A percentile compares a stretch with the other conserved stretches of the same genome.
These are phyloP conservation scores for Phyllotreta striolata DNA, from an alignment of 2,888 invertebrate genomes.

Conservation along the genomic window DNA sequence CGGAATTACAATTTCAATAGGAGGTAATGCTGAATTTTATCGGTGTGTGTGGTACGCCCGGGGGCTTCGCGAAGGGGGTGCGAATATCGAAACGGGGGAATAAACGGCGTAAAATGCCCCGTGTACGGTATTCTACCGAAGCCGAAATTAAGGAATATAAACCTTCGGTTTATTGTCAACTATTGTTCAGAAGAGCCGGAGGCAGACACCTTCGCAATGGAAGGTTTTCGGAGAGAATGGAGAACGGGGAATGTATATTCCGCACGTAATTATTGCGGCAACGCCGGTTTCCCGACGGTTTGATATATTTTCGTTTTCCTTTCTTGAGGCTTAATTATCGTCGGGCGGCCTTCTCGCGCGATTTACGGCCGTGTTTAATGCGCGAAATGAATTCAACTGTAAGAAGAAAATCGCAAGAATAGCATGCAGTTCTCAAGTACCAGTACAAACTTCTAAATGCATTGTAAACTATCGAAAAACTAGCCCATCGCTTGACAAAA, in stretches of 20 bases:
- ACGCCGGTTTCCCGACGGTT: conserved; percentile 26
- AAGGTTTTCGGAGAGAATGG: too few relatives aligned
- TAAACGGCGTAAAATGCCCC: conserved; percentile 17
- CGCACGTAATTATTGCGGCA: conserved; percentile 27
- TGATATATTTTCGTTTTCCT: conserved; percentile 33
- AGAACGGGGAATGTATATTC: too few relatives aligned
- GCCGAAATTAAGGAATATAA: conserved; percentile 28
- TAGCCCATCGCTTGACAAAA: too few relatives aligned
- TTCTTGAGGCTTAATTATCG: conserved; percentile 29
- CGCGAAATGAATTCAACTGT: not conserved
- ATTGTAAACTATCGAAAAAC: too few relatives aligned
- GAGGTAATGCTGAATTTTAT: conserved; percentile 7
- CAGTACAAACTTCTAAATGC: conserved; percentile 5
- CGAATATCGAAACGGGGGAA: conserved; percentile 27
- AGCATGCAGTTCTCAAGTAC: conserved; percentile 2
- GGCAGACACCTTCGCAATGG: conserved; percentile 15
- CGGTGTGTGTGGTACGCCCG: not conserved
- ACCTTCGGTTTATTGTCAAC: conserved; percentile 31
- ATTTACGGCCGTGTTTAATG: conserved; percentile 10
- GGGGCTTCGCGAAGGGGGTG: conserved; percentile 17
- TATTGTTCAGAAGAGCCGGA: conserved; percentile 28
- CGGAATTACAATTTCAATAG: too few relatives aligned
- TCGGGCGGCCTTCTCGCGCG: conserved; percentile 15
- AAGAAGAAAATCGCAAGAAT: not conserved
- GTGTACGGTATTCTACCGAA: conserved; percentile 6